Evolutionary conservation across 2,888 invertebrate genomes (phyloP), one percentile per base, ranked within the genome.

Genomic region (Drosophila helvetica): DNA sequence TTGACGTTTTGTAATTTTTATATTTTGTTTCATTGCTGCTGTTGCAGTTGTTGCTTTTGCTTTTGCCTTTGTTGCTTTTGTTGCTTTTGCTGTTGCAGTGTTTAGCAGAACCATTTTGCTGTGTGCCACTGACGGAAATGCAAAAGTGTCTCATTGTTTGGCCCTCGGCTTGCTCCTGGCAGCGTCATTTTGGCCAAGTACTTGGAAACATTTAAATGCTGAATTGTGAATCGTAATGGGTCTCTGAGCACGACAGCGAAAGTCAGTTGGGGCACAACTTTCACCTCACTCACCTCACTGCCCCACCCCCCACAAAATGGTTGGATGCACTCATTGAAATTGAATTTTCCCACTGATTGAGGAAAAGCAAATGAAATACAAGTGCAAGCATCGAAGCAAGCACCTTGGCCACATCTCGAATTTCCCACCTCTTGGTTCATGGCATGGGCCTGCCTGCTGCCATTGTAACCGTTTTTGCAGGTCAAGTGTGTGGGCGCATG

Each of bases 81-180:
- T 33, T 33, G 33, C 15, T 5, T 0, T 38, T 38, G n/a, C 38
- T n/a, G 63, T 43, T 77, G 62, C 68, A 62, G 68, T 81, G 83
- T 81, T 81, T 83, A 78, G 86, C 83, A 25, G 68, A 81, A 80
- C 80, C 71, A 71, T 66, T 80, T 66, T 67, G 54, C 57, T 70
- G 70, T 56, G 78, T 70, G 73, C 50, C 73, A 61, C 79, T 74
- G 86, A 58, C 75, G 88, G 86, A 85, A 79, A 85, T 73, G 74
- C 76, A 70, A 85, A 78, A 80, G 83, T 85, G 86, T 85, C 78
- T 75, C 80, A 78, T 79, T 87, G 86, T 83, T 73, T 74, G 60
- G 70, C 71, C 71, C 56, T 61, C 66, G 66, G 66, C 50, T 48
- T 56, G 47, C 46, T 61, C 52, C 65, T 75, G 75, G 60, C 74